Percentiles rank a stretch among this genome's conserved stretches.
phyloP scores from a whole-genome alignment of 2,113 vertebrate species.

The Martes martes region DNA sequence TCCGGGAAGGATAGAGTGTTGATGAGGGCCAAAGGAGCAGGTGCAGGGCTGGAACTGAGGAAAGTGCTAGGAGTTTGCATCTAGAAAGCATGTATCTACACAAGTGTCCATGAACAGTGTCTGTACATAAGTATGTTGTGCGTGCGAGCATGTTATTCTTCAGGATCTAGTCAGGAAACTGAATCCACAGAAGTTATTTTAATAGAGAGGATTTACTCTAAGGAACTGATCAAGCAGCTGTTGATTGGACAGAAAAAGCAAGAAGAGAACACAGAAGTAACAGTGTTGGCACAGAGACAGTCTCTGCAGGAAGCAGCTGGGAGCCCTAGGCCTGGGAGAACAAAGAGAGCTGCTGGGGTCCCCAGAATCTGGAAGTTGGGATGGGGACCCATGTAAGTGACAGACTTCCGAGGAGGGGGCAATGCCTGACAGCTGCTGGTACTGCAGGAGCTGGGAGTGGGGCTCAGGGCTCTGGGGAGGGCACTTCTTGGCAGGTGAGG shows the following conservation, averaged over 20 bases:
- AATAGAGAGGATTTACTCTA: neutral
- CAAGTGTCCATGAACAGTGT: neutral
- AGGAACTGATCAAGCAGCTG: neutral
- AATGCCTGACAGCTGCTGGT: neutral
- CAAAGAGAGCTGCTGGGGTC: neutral
- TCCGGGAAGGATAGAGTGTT: neutral
- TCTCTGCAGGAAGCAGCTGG: neutral
- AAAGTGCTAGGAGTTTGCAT: neutral
- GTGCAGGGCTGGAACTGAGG: neutral
- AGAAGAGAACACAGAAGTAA: neutral
- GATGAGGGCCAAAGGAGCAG: neutral
- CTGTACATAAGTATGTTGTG: neutral
- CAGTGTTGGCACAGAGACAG: neutral
- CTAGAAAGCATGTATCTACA: too few relatives aligned
- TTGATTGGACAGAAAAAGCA: neutral
- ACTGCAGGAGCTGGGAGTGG: neutral
- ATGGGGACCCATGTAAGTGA: neutral
- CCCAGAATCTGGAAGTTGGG: neutral
- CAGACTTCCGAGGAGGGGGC: neutral
- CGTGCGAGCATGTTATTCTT: neutral
- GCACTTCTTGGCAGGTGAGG: neutral
- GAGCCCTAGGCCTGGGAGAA: neutral
- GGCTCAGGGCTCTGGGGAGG: neutral
- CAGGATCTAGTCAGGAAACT: neutral
- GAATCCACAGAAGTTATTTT: neutral